These are phyloP conservation scores for Apamea crenata DNA, from an alignment of 2,888 invertebrate species.

Conservation along the genomic window DNA sequence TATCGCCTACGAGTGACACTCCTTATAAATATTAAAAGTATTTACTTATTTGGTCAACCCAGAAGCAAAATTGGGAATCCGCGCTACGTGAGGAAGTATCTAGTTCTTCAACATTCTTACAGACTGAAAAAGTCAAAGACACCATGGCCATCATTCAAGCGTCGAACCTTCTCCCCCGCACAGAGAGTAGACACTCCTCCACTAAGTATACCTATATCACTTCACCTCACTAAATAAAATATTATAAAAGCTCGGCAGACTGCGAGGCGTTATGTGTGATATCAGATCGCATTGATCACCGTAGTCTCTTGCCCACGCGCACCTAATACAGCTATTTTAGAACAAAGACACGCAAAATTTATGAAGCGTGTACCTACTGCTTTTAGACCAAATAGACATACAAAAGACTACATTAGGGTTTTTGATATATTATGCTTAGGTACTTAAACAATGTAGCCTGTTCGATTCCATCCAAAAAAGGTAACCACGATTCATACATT, in stretches of 20 bases:
- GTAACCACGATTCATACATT: not conserved
- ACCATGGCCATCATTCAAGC: not conserved
- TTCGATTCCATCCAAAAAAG: too few relatives aligned
- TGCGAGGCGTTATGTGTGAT: conserved; percentile 45
- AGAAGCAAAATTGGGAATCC: not conserved
- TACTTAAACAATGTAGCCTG: not conserved
- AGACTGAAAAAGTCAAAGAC: not conserved
- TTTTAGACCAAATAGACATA: not conserved
- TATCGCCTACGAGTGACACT: conserved; percentile 11
- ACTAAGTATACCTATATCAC: not conserved
- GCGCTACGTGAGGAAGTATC: not conserved
- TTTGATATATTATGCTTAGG: not conserved
- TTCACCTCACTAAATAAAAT: conserved; percentile 42
- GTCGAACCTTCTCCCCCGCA: conserved; percentile 4
- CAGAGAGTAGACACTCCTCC: not conserved
- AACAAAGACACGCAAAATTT: conserved; percentile 1
- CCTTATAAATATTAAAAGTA: conserved; percentile 7
- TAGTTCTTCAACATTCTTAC: too few relatives aligned
- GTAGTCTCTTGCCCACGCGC: conserved; percentile 50
- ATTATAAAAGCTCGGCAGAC: conserved; percentile 33
- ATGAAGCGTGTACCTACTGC: too few relatives aligned
- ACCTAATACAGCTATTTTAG: conserved; percentile 30
- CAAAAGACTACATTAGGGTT: not conserved
- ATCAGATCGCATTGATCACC: conserved; percentile 49
- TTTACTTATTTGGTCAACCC: conserved; percentile 4